These are phyloP conservation scores for Myotis brandtii DNA, from an alignment of 2,113 vertebrate genomes.

Conservation along the genomic window DNA sequence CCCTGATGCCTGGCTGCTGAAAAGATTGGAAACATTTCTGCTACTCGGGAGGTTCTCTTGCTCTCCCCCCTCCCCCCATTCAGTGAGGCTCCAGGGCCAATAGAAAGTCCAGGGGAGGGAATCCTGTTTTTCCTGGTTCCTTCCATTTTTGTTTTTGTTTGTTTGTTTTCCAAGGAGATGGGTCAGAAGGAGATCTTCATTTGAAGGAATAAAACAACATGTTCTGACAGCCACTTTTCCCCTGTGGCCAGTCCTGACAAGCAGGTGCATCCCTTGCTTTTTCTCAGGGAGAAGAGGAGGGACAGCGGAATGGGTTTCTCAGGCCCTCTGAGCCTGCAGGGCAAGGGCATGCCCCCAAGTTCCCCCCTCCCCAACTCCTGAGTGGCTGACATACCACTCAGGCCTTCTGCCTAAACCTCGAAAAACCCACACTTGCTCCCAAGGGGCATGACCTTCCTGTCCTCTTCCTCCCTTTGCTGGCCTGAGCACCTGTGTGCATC, in stretches of 20 bases:
- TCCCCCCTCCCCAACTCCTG: not conserved
- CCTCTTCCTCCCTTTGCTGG: not conserved
- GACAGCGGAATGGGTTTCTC: not conserved
- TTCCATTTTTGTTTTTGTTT: slow-evolving; percentile 26
- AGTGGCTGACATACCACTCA: not conserved
- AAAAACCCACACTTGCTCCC: not conserved
- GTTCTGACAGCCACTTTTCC: slow-evolving; percentile 11
- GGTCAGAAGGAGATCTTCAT: slow-evolving; percentile 53
- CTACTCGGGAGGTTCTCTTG: slow-evolving; percentile 1
- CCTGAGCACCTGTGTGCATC: not conserved
- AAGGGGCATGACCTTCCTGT: not conserved
- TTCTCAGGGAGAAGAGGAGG: not conserved
- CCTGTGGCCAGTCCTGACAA: slow-evolving; percentile 20
- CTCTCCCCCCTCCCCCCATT: not conserved
- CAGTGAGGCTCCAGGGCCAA: not conserved
- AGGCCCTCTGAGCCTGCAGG: not conserved
- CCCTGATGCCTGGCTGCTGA: not conserved
- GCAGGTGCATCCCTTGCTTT: not conserved
- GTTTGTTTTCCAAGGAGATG: slow-evolving; percentile 41
- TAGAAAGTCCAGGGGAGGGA: not conserved
- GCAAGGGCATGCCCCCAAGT: not conserved
- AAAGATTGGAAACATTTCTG: slow-evolving; percentile 31
- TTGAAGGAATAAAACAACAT: slow-evolving; percentile 55
- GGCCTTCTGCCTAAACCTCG: not conserved
- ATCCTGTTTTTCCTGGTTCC: slow-evolving; percentile 6